Percentiles rank a stretch among this genome's conserved stretches.
phyloP scores from a whole-genome alignment of 2,797 vertebrate species.

The Myripristis murdjan region DNA sequence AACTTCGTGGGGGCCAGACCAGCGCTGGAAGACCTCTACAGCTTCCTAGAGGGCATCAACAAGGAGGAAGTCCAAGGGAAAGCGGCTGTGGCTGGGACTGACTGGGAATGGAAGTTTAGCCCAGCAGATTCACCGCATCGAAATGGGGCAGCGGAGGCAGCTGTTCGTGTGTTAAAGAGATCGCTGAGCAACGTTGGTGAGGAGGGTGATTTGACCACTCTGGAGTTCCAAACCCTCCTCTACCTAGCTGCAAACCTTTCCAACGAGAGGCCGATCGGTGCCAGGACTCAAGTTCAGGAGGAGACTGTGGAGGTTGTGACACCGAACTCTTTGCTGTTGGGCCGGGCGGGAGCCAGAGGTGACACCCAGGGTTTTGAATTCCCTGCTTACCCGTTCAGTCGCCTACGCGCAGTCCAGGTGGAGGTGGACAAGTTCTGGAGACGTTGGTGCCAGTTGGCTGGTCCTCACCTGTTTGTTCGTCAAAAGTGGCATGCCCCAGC shows the following conservation, averaged over 20 bases:
- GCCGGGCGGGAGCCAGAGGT: slow-evolving; percentile 1
- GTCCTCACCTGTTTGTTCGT: slow-evolving; percentile 27
- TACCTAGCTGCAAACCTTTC: slow-evolving; percentile 26
- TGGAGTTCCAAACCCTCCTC: slow-evolving; percentile 16
- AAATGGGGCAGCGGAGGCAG: slow-evolving; percentile 31
- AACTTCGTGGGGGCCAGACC: slow-evolving; percentile 25
- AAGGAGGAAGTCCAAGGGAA: background rate
- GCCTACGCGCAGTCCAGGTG: slow-evolving; percentile 16
- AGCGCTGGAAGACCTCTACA: background rate
- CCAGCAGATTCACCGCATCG: slow-evolving; percentile 27
- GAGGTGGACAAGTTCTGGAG: slow-evolving; percentile 39
- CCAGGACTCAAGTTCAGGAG: slow-evolving; percentile 8
- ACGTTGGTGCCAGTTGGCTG: slow-evolving; percentile 35
- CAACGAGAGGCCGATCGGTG: slow-evolving; percentile 22
- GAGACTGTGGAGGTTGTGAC: slow-evolving; percentile 8
- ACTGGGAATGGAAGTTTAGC: slow-evolving; percentile 21
- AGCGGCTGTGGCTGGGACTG: slow-evolving; percentile 16
- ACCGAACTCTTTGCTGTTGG: slow-evolving; percentile 23
- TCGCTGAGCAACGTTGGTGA: slow-evolving; percentile 26
- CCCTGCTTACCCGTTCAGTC: slow-evolving; percentile 5
- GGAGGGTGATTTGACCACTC: background rate
- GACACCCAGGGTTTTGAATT: slow-evolving; percentile 13
- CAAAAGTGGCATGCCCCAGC: slow-evolving; percentile 27
- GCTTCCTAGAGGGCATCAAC: background rate
- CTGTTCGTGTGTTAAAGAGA: slow-evolving; percentile 22